Evolutionary conservation across 2,113 vertebrate species (phyloP), one percentile per base, ranked within the genome.

Genomic region (Scortum barcoo): DNA sequence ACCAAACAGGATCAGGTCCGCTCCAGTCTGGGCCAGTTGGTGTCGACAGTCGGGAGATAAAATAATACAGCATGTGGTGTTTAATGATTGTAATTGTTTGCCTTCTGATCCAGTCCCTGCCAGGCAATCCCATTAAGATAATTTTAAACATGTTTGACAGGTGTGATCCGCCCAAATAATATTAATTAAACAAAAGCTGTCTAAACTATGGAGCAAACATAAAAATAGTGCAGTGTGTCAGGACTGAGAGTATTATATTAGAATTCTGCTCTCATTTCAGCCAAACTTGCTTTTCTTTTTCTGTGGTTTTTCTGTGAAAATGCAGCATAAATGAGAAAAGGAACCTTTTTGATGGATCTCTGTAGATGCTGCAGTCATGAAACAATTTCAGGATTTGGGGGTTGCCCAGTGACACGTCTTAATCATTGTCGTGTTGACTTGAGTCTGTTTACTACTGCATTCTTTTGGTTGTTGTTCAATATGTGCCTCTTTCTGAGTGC

Each of bases 11-110:
- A 80, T 76, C n/a, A 72, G 68, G 38, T 78, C 72, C 26, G 19
- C 80, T 79, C 38, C 68, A 88, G 72, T 76, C 75, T 51, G 0
- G 36, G 63, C 85, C 85, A 84, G 82, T 83, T 89, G 85, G 86
- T 86, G 83, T 72, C 77, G 63, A 90, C 77, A 87, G 85, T 84
- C 11, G 56, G 81, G 83, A 84, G 80, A 89, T 84, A 80, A 89
- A 90, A 86, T 72, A 68, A 78, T 54, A 62, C 74, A 86, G 76
- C 85, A 84, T 90, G 80, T 84, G 85, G 80, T 42, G 80, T 88
- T 87, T 86, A 86, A 88, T 89, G 80, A 82, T 82, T 50, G 51
- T 46, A 84, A 84, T 81, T 36, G 58, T 86, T 81, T 66, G 58
- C 72, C 82, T 72, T 85, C 87, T 86, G 82, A 88, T 83, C 46